Evolutionary conservation across 2,797 vertebrate species (phyloP).

Genomic region (Premnoplex brunnescens): DNA sequence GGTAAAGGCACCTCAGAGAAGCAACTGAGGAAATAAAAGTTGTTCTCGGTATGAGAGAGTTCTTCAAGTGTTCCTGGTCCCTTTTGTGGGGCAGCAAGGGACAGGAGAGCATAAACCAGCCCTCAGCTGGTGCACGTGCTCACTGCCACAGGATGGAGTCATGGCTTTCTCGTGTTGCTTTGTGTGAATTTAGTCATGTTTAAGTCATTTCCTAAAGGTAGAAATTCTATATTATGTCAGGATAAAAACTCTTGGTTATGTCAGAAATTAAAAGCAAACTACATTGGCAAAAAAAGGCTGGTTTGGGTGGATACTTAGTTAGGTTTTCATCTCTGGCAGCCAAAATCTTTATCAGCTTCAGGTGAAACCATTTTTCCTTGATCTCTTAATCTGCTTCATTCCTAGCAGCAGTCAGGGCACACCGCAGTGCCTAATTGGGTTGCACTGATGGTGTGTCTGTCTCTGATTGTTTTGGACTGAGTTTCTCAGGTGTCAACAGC

Average conservation of each 20-base stretch:
- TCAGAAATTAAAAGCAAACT: neutral
- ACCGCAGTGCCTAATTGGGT: neutral
- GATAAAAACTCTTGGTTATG: neutral
- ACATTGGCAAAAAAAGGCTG: neutral
- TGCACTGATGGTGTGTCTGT: neutral
- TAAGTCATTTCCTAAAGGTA: neutral
- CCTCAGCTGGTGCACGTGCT: neutral
- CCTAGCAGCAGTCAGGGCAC: neutral
- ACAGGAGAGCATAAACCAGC: neutral
- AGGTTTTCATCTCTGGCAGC: neutral
- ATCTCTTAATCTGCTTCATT: neutral
- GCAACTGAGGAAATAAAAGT: neutral
- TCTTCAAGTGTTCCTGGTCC: neutral
- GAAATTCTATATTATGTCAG: neutral
- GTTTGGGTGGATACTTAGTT: neutral
- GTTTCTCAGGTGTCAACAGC: neutral
- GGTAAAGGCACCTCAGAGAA: neutral
- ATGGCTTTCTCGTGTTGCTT: neutral
- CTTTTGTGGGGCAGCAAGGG: neutral
- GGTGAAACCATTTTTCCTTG: neutral
- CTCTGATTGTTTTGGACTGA: neutral
- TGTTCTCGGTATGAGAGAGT: neutral
- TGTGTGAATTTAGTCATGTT: neutral
- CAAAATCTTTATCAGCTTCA: neutral
- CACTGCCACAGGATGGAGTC: rapidly evolving